Evolutionary conservation across 2,888 invertebrate genomes (phyloP).

Genomic region (Tholera decimalis): DNA sequence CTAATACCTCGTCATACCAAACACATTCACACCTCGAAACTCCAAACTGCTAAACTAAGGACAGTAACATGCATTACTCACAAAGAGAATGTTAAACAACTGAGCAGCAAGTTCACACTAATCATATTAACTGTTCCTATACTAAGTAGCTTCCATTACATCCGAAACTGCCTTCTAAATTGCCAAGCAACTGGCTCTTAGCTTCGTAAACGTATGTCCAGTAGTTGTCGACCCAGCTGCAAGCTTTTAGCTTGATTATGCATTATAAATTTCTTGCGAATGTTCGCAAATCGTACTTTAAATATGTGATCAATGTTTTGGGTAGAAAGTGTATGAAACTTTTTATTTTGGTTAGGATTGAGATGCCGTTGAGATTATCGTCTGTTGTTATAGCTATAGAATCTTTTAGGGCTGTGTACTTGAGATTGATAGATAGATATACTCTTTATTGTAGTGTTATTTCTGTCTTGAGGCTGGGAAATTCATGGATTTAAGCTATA

Average conservation of each 20-base stretch:
- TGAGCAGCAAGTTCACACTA: conserved; percentile 54
- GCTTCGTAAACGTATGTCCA: conserved; percentile 68
- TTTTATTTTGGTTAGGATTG: conserved; percentile 11
- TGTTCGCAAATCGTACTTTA: conserved; percentile 62
- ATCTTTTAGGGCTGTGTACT: too few relatives aligned
- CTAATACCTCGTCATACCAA: conserved; percentile 17
- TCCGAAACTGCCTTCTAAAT: conserved; percentile 60
- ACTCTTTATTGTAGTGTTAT: too few relatives aligned
- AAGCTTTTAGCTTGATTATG: conserved; percentile 78
- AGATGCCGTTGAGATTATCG: not conserved
- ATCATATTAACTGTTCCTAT: conserved; percentile 60
- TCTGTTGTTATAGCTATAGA: not conserved
- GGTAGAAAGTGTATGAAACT: conserved; percentile 1
- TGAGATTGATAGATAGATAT: too few relatives aligned
- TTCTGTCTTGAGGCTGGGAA: too few relatives aligned
- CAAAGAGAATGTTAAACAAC: conserved; percentile 63
- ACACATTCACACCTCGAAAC: conserved; percentile 41
- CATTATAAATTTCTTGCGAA: conserved; percentile 68
- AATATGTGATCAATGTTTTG: conserved; percentile 53
- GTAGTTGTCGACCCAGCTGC: conserved; percentile 67
- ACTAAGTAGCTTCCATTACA: conserved; percentile 58
- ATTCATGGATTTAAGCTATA: too few relatives aligned
- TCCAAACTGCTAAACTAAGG: conserved; percentile 51
- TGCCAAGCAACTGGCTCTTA: conserved; percentile 63
- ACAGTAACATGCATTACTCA: conserved; percentile 62